Evolutionary conservation across 1,140 invertebrate species (phyloP).

Genomic region (Drepana arcuata): DNA sequence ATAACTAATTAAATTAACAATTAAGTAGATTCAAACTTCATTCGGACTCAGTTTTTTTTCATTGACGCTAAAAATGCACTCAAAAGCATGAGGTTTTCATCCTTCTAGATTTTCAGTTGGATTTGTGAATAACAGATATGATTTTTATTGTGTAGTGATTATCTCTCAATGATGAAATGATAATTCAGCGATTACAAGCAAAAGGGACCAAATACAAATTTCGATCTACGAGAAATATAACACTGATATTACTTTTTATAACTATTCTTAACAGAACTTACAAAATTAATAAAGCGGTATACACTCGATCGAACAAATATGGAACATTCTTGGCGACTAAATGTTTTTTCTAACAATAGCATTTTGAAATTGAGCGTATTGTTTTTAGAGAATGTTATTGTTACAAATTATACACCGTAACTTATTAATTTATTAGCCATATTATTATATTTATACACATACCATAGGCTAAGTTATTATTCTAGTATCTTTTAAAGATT

Average conservation of each 20-base stretch:
- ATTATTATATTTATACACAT: slow-evolving; percentile 68
- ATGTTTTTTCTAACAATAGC: slow-evolving; percentile 36
- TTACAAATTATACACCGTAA: slow-evolving; percentile 40
- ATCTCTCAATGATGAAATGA: slow-evolving; percentile 34
- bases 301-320: slow-evolving; percentile 29
- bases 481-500: slow-evolving; percentile 65
- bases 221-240: slow-evolving; percentile 27
- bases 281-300: slow-evolving; percentile 34
- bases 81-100: slow-evolving; percentile 37
- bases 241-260: slow-evolving; percentile 39
- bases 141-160: slow-evolving; percentile 31
- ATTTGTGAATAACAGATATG: slow-evolving; percentile 46
- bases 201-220: slow-evolving; percentile 67
- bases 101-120: slow-evolving; percentile 35
- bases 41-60: slow-evolving; percentile 16
- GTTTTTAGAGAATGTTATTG: slow-evolving; percentile 31
- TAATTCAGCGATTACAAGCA: slow-evolving; percentile 63
- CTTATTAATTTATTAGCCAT: slow-evolving; percentile 66
- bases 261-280: slow-evolving; percentile 50
- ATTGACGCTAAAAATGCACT: slow-evolving; percentile 17
- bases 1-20: slow-evolving; percentile 66
- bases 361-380: slow-evolving; percentile 8
- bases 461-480: slow-evolving; percentile 67
- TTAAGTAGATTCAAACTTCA: slow-evolving; percentile 29
- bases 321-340: slow-evolving; percentile 47